Evolutionary conservation across 2,888 invertebrate genomes (phyloP).

Genomic region (Papilio protenor): DNA sequence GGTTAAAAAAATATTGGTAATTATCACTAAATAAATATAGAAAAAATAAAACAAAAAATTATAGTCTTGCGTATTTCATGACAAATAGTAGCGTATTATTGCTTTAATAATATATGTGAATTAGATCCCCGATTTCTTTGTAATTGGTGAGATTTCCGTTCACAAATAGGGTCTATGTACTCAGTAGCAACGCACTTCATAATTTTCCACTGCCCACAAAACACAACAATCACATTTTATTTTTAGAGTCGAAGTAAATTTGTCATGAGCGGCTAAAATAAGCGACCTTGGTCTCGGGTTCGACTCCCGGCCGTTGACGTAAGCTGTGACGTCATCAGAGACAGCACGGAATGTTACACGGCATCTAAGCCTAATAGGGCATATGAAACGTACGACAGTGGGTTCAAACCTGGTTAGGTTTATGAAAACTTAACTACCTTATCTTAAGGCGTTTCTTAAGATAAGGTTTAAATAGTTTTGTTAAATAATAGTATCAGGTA

Average conservation of each 20-base stretch:
- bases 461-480: not conserved
- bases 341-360: constrained; percentile 17
- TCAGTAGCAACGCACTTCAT: not conserved
- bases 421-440: too few relatives aligned
- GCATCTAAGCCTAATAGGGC: not conserved
- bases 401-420: not conserved
- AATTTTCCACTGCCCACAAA: constrained; percentile 18
- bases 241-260: constrained; percentile 36
- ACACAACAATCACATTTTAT: constrained; percentile 34
- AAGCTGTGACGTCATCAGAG: constrained; percentile 38
- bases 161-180: not conserved
- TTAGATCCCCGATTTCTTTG: not conserved
- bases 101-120: not conserved
- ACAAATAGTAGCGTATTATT: not conserved
- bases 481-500: not conserved
- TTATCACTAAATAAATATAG: not conserved
- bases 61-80: not conserved
- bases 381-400: not conserved
- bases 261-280: constrained; percentile 40
- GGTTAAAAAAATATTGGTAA: not conserved
- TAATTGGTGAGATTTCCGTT: not conserved
- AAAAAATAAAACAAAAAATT: not conserved
- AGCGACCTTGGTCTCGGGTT: constrained; percentile 46
- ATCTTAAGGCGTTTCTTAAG: not conserved
- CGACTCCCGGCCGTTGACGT: constrained; percentile 45